Percentiles rank a stretch among this genome's conserved stretches.
These are phyloP conservation scores for Luehdorfia chinensis DNA, from an alignment of 1,140 invertebrate genomes.

Conservation along the genomic window DNA sequence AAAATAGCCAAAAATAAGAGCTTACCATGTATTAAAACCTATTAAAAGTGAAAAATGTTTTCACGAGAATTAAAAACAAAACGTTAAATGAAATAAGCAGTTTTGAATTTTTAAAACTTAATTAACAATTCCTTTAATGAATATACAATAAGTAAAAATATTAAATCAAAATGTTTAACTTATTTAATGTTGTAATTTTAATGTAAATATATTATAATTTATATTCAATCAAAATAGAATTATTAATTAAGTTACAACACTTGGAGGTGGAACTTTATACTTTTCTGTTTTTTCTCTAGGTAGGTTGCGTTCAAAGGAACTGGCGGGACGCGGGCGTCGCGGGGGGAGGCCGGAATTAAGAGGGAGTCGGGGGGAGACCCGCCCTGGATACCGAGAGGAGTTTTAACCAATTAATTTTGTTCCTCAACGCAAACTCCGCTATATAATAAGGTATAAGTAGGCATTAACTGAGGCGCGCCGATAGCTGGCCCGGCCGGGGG, in stretches of 20 bases:
- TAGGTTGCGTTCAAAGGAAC: slow-evolving; percentile 75
- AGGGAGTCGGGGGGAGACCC: slow-evolving; percentile 62
- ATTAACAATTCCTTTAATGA: too few relatives aligned
- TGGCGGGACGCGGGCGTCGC: slow-evolving; percentile 53
- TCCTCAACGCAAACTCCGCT: slow-evolving; percentile 77
- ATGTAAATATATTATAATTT: too few relatives aligned
- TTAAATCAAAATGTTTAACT: too few relatives aligned
- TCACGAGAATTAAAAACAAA: too few relatives aligned
- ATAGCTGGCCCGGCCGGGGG: slow-evolving; percentile 69
- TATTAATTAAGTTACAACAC: slow-evolving; percentile 71
- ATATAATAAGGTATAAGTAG: slow-evolving; percentile 78
- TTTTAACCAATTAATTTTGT: slow-evolving; percentile 80
- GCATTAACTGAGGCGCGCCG: slow-evolving; percentile 75
- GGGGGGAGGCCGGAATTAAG: slow-evolving; percentile 63
- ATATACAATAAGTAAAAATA: too few relatives aligned
- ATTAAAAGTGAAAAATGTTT: too few relatives aligned
- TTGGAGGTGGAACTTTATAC: slow-evolving; percentile 62
- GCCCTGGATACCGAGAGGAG: slow-evolving; percentile 77
- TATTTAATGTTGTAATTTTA: too few relatives aligned
- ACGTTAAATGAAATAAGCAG: too few relatives aligned
- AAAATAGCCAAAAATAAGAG: too few relatives aligned
- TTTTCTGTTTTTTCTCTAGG: slow-evolving; percentile 74
- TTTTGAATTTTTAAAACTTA: too few relatives aligned
- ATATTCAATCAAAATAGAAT: slow-evolving; percentile 20
- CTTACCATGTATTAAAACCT: too few relatives aligned